These are phyloP conservation scores for Crocidura indochinensis DNA, from an alignment of 2,797 vertebrate species.

Conservation along the genomic window DNA sequence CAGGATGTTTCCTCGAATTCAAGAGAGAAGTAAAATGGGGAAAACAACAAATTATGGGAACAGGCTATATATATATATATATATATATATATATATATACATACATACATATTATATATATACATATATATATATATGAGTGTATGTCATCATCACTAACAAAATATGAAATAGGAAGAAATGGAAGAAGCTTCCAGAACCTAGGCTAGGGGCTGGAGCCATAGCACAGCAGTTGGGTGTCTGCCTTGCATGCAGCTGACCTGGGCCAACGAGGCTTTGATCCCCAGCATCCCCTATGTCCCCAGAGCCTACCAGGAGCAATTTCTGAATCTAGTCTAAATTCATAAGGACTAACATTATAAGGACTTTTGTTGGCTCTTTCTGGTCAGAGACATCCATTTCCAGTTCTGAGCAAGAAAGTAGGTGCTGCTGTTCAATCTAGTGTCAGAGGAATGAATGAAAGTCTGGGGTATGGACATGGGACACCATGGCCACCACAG, in stretches of 20 bases:
- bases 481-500: not conserved
- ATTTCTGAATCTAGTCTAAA: too few relatives aligned
- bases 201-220: not conserved
- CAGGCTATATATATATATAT: not conserved
- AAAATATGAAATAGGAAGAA: not conserved
- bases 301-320: too few relatives aligned
- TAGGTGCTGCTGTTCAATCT: not conserved
- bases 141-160: too few relatives aligned
- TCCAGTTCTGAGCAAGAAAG: not conserved
- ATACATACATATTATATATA: too few relatives aligned
- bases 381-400: not conserved
- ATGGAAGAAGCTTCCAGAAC: not conserved
- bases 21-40: not conserved
- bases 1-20: not conserved
- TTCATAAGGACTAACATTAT: too few relatives aligned
- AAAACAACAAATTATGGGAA: not conserved
- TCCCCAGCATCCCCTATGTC: too few relatives aligned
- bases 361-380: too few relatives aligned
- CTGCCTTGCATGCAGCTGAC: too few relatives aligned
- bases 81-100: too few relatives aligned
- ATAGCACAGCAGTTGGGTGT: too few relatives aligned
- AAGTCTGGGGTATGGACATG: not conserved
- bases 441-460: accelerated
- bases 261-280: too few relatives aligned
- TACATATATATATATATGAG: too few relatives aligned